These are phyloP conservation scores for Schizaphis graminum DNA, from an alignment of 2,888 invertebrate genomes.

Conservation along the genomic window DNA sequence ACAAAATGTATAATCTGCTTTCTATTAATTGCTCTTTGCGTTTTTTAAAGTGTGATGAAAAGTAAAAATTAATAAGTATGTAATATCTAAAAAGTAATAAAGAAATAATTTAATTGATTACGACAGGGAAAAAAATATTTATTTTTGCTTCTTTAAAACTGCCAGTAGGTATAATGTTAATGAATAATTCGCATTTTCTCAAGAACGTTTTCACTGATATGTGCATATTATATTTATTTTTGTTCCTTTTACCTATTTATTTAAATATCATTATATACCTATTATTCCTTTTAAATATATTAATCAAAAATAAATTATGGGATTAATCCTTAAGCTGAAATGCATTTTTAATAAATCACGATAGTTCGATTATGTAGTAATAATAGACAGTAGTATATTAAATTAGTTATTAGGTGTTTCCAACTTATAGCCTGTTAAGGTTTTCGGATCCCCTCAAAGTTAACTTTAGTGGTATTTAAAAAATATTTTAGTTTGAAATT, in stretches of 20 bases:
- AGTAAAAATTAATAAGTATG: constrained; percentile 1
- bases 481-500: neutral
- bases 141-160: neutral
- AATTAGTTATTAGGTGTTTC: neutral
- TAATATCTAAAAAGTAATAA: neutral
- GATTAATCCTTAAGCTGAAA: neutral
- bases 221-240: neutral
- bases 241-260: neutral
- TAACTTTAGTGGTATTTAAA: neutral
- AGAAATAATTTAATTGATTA: neutral
- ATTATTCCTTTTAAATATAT: neutral
- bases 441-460: neutral
- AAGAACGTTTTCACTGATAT: neutral
- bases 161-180: neutral
- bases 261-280: neutral
- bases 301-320: neutral
- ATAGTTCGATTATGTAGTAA: neutral
- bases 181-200: neutral
- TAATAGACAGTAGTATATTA: neutral
- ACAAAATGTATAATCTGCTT: neutral
- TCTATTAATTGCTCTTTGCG: neutral
- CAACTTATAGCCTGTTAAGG: neutral
- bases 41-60: neutral
- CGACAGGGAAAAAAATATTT: neutral
- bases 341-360: neutral